phyloP scores from a whole-genome alignment of 2,888 invertebrate species.

The Boloria euphrosyne region DNA sequence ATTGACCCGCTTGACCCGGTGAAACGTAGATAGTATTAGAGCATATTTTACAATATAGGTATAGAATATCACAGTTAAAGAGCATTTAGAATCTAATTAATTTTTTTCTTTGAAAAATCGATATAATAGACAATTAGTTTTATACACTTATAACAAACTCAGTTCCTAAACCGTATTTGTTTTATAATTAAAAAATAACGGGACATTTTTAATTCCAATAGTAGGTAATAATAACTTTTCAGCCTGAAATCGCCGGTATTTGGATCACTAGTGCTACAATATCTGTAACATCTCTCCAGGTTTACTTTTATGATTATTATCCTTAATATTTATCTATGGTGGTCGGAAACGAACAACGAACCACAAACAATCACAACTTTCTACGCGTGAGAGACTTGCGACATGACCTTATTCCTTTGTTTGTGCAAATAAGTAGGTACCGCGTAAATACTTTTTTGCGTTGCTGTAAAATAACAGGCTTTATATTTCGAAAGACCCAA shows the following conservation, averaged over 20 bases:
- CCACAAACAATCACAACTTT: constrained; percentile 50
- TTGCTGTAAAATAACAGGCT: constrained; percentile 9
- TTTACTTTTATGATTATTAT: constrained; percentile 13
- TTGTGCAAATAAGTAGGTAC: constrained; percentile 20
- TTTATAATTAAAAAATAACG: no score
- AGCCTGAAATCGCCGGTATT: no score
- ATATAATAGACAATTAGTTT: no score
- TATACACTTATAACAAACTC: no score
- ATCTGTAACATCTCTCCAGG: neutral
- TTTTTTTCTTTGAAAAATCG: no score
- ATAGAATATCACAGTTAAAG: constrained; percentile 1
- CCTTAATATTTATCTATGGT: constrained; percentile 19
- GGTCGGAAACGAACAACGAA: constrained; percentile 24
- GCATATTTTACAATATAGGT: constrained; percentile 13
- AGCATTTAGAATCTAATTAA: neutral
- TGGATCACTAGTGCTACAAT: no score
- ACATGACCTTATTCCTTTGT: constrained; percentile 34
- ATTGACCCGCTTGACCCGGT: constrained; percentile 33
- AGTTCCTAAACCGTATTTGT: no score
- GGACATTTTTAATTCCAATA: no score
- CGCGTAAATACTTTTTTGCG: constrained; percentile 15
- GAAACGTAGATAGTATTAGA: constrained; percentile 26
- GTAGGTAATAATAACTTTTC: no score
- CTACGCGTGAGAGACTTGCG: constrained; percentile 36
- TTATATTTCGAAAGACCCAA: neutral